Conservation (phyloP, 2,797 vertebrate species). For the Ambastaia sidthimunki region DNA sequence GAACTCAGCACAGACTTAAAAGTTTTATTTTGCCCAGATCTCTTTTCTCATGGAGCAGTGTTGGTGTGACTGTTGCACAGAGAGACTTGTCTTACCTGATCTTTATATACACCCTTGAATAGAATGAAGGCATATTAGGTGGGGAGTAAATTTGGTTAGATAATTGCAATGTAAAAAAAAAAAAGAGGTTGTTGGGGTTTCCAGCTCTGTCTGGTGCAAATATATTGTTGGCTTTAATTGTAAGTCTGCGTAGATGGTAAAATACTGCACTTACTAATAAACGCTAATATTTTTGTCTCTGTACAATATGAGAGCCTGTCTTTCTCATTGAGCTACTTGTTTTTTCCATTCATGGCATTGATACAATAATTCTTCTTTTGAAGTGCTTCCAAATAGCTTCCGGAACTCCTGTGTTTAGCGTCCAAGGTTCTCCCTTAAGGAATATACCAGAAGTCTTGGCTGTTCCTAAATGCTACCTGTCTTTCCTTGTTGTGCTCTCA, state of each 20-base stretch:
- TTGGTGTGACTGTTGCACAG: constrained; percentile 68
- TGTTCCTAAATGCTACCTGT: constrained; percentile 40
- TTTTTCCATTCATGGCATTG: constrained; percentile 57
- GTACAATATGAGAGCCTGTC: neutral
- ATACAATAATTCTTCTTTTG: constrained; percentile 61
- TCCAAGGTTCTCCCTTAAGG: constrained; percentile 65
- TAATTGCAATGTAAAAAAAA: neutral
- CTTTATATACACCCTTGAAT: constrained; percentile 57
- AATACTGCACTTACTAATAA: constrained; percentile 2
- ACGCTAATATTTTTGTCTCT: neutral
- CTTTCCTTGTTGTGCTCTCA: constrained; percentile 54
- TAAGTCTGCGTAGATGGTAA: neutral
- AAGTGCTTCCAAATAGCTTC: constrained; percentile 73
- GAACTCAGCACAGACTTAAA: constrained; percentile 57
- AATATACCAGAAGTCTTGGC: constrained; percentile 57
- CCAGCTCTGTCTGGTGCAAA: too few species aligned
- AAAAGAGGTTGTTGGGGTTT: neutral
- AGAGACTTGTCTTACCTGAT: constrained; percentile 74
- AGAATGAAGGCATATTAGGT: constrained; percentile 23
- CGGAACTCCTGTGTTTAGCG: constrained; percentile 60
- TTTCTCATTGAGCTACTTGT: constrained; percentile 9
- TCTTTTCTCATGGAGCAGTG: constrained; percentile 65
- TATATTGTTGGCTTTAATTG: constrained; percentile 14
- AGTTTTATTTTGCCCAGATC: constrained; percentile 53
- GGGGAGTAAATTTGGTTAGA: neutral